Evolutionary conservation across 2,888 invertebrate genomes (phyloP).

Genomic region (Belgica antarctica): DNA sequence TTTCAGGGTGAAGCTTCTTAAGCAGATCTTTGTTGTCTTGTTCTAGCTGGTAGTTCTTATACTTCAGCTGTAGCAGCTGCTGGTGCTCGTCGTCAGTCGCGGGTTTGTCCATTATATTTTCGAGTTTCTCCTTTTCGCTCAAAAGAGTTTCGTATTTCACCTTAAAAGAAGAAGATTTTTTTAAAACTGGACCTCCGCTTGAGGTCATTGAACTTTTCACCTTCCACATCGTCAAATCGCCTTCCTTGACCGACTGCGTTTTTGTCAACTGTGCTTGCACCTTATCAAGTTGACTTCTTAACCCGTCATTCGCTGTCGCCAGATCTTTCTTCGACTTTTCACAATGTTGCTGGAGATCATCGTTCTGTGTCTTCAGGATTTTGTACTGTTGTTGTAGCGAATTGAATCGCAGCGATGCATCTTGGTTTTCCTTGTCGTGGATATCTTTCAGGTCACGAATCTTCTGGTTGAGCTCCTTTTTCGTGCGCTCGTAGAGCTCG

Average conservation of each 20-base stretch:
- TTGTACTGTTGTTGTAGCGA: conserved; percentile 60
- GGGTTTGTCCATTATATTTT: conserved; percentile 45
- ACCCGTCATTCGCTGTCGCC: conserved; percentile 55
- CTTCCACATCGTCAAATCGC: conserved; percentile 54
- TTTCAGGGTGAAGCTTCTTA: neutral
- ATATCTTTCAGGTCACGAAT: conserved; percentile 55
- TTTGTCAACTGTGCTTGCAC: conserved; percentile 57
- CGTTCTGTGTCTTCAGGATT: conserved; percentile 57
- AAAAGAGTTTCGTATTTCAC: conserved; percentile 51
- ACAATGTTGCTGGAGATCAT: conserved; percentile 57
- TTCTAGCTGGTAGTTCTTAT: conserved; percentile 38
- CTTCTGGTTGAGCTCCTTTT: conserved; percentile 31
- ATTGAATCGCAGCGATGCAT: conserved; percentile 58
- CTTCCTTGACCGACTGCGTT: conserved; percentile 51
- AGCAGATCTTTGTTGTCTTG: conserved; percentile 37
- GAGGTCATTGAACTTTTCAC: conserved; percentile 48
- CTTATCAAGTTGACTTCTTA: conserved; percentile 56
- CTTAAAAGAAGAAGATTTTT: conserved; percentile 47
- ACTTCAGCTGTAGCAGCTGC: conserved; percentile 22
- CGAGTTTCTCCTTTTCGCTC: conserved; percentile 51
- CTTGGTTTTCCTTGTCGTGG: conserved; percentile 57
- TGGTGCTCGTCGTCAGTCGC: conserved; percentile 1
- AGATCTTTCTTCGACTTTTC: conserved; percentile 56
- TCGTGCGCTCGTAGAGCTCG: conserved; percentile 37
- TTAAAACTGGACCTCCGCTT: neutral